Evolutionary conservation across 2,113 vertebrate species (phyloP).

Genomic region (Rynchops niger): DNA sequence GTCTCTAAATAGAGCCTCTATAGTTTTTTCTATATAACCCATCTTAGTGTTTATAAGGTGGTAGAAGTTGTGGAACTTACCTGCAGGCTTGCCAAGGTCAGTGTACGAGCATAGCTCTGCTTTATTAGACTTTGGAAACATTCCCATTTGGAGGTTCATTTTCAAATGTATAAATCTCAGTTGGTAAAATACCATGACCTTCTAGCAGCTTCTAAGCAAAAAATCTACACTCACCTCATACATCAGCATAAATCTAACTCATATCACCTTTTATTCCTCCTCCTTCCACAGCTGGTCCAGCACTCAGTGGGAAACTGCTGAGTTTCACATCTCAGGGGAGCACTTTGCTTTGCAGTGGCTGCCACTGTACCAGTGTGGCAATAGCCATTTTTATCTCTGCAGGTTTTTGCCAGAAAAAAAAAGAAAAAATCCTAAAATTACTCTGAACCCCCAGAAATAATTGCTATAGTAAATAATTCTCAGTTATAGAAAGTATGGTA

Average conservation of each 20-base stretch:
- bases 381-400: conserved; percentile 21
- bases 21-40: conserved; percentile 78
- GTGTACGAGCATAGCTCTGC: conserved; percentile 72
- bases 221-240: conserved; percentile 70
- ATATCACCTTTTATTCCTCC: conserved; percentile 60
- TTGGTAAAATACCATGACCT: conserved; percentile 75
- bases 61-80: conserved; percentile 79
- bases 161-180: conserved; percentile 72
- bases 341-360: conserved; percentile 19
- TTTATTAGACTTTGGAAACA: conserved; percentile 80
- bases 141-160: conserved; percentile 77
- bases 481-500: not conserved
- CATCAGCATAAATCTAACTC: conserved; percentile 64
- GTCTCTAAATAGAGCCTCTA: conserved; percentile 76
- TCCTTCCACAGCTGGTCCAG: not conserved
- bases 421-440: not conserved
- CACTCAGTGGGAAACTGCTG: conserved; percentile 48
- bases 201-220: conserved; percentile 70
- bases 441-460: conserved; percentile 6
- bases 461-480: not conserved
- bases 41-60: conserved; percentile 84
- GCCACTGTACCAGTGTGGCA: not conserved
- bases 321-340: conserved; percentile 19
- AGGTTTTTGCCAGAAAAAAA: not conserved
- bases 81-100: conserved; percentile 78